Percentiles rank a stretch among this genome's conserved stretches.
Conservation (phyloP, 1,140 invertebrate species). For the Bactericera cockerelli region DNA sequence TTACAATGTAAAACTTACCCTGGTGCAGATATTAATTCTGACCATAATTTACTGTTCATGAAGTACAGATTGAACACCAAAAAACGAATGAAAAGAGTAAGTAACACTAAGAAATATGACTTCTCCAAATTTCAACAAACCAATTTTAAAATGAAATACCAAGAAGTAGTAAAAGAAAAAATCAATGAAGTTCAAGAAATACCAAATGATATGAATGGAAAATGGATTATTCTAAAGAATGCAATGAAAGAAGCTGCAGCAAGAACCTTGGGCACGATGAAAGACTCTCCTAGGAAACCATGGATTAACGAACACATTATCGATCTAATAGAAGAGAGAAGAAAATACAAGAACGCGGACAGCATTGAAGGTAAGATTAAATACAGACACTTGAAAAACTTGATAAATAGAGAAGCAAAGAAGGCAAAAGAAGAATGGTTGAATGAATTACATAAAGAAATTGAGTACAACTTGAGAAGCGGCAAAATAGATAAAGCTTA, state of each 20-base stretch:
- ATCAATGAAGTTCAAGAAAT: background rate
- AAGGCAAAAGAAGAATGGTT: slow-evolving; percentile 12
- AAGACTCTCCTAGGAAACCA: background rate
- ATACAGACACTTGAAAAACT: slow-evolving; percentile 12
- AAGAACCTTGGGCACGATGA: background rate
- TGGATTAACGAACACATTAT: slow-evolving; percentile 12
- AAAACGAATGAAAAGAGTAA: background rate
- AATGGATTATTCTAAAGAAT: background rate
- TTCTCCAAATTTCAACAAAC: background rate
- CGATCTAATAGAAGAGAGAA: slow-evolving; percentile 12
- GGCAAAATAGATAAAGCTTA: slow-evolving; percentile 12
- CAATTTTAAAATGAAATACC: background rate
- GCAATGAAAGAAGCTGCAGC: background rate
- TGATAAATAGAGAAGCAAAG: slow-evolving; percentile 12
- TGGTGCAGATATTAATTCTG: slow-evolving; percentile 10
- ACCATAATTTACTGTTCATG: slow-evolving; percentile 12
- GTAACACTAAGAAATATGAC: slow-evolving; percentile 4
- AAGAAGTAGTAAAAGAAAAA: background rate
- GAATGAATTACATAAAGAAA: slow-evolving; percentile 10
- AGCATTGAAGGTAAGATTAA: slow-evolving; percentile 8
- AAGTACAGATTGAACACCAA: background rate
- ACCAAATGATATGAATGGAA: background rate
- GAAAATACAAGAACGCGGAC: slow-evolving; percentile 14
- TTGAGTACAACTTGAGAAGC: slow-evolving; percentile 7
- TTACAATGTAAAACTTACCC: slow-evolving; percentile 11